Evolutionary conservation across 2,113 vertebrate species (phyloP), one percentile per base, ranked within the genome.

Genomic region (Penelope pileata): DNA sequence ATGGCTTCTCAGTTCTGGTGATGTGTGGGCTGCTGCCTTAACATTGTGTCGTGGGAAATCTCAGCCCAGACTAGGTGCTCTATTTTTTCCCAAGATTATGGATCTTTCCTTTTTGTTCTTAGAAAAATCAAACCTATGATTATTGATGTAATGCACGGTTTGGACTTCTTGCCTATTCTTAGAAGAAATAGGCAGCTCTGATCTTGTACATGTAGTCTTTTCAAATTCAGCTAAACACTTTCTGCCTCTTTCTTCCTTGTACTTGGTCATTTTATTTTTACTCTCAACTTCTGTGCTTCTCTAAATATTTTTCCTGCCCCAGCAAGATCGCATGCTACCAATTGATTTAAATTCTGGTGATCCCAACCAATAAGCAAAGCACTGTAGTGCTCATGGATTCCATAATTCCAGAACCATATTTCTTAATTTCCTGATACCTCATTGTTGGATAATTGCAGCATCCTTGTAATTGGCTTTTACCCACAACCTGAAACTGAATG

Each of bases 251-350:
- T 17, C 26, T 89, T 89, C 13, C 13, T 68, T n/a, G 6, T 26
- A 66, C 16, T 76, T 91, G 67, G 58, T 47, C 19, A 19, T 91
- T 94, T 91, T 3, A 27, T 78, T 94, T 94, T 95, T 87, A 83
- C 22, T 64, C 32, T 19, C 12, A 27, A 0, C 66, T 83, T 83
- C 21, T 76, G 6, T 87, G 24, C 17, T 43, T 88, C 26, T 18
- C 7, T 86, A 0, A 60, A 5, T 79, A 14, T 67, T 90, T 75
- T 15, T 81, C 2, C 23, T 90, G 16, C 10, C 51, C 32, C 23
- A 72, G n/a, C 67, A 95, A n/a, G 32, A 87, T 87, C 13, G 47
- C 1, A 0, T 86, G 42, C 34, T 95, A 68, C 29, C 21, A 43
- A 7, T 0, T 92, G 53, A 69, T 75, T 59, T 42, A 67, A 66